phyloP scores from a whole-genome alignment of 2,797 vertebrate species.

The Ammospiza maritima region DNA sequence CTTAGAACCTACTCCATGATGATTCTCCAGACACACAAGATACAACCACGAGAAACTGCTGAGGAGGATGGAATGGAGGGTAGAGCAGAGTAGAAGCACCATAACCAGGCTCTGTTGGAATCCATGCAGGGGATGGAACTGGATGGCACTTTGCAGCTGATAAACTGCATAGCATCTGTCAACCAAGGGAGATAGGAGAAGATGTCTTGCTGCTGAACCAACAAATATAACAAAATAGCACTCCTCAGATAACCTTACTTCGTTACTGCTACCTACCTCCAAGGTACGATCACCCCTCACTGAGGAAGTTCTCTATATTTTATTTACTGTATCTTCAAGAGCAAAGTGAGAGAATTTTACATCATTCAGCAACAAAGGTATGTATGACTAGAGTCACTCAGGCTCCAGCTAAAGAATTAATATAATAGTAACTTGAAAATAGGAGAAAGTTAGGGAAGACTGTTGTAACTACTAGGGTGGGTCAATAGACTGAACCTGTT shows the following conservation, averaged over 20 bases:
- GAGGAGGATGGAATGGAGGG: background rate
- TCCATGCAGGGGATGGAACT: background rate
- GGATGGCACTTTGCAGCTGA: background rate
- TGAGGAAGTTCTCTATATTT: background rate
- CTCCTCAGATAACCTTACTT: background rate
- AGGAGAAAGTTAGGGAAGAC: background rate
- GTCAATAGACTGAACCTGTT: background rate
- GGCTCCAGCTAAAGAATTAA: background rate
- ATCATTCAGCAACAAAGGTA: background rate
- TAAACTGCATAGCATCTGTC: background rate
- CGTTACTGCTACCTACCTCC: background rate
- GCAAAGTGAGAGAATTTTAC: background rate
- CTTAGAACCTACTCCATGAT: rapidly evolving
- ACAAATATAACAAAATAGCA: background rate
- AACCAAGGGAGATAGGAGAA: rapidly evolving
- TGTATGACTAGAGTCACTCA: background rate
- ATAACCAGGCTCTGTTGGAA: background rate
- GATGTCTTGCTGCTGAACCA: background rate
- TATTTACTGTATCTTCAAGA: background rate
- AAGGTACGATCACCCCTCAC: too few species aligned
- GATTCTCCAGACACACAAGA: background rate
- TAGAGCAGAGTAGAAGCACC: background rate
- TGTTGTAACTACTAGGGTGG: background rate
- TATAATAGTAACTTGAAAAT: background rate
- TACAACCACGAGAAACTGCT: background rate